phyloP scores from a whole-genome alignment of 2,888 invertebrate species.

The Megaustenia siamemsis region DNA sequence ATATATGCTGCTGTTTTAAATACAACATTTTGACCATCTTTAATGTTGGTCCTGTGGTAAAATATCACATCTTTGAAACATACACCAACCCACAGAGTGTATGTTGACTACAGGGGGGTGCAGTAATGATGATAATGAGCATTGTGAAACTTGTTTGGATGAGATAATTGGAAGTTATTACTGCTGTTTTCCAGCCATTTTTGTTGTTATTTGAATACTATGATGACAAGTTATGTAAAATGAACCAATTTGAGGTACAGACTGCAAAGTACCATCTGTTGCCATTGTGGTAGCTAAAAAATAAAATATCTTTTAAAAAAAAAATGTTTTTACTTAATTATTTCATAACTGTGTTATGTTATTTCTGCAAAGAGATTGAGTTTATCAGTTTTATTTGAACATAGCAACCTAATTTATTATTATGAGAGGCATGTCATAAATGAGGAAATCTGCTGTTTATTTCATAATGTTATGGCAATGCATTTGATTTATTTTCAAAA shows the following conservation, averaged over 20 bases:
- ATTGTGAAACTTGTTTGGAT: conserved; percentile 5
- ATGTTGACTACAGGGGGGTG: not conserved
- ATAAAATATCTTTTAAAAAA: conserved; percentile 28
- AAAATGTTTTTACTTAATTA: too few species aligned
- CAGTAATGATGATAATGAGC: not conserved
- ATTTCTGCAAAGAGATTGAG: too few species aligned
- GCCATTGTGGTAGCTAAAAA: conserved; percentile 35
- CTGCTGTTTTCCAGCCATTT: not conserved
- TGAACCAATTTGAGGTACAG: not conserved
- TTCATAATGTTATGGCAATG: too few species aligned
- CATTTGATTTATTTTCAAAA: too few species aligned
- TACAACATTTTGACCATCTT: conserved; percentile 6
- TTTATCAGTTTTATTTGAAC: too few species aligned
- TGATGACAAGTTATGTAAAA: not conserved
- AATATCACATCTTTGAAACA: conserved; percentile 1
- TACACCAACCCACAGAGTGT: conserved; percentile 29
- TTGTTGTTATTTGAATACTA: not conserved
- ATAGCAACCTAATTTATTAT: too few species aligned
- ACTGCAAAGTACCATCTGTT: conserved; percentile 30
- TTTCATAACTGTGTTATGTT: too few species aligned
- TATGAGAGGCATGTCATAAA: too few species aligned
- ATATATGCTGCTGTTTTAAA: conserved; percentile 30
- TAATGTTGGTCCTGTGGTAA: conserved; percentile 14
- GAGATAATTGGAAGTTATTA: not conserved
- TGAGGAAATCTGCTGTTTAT: too few species aligned